A percentile compares a stretch with the other conserved stretches of the same genome.
These are phyloP conservation scores for Trichacis sp. DNA, from an alignment of 2,888 invertebrate genomes.

Conservation along the genomic window DNA sequence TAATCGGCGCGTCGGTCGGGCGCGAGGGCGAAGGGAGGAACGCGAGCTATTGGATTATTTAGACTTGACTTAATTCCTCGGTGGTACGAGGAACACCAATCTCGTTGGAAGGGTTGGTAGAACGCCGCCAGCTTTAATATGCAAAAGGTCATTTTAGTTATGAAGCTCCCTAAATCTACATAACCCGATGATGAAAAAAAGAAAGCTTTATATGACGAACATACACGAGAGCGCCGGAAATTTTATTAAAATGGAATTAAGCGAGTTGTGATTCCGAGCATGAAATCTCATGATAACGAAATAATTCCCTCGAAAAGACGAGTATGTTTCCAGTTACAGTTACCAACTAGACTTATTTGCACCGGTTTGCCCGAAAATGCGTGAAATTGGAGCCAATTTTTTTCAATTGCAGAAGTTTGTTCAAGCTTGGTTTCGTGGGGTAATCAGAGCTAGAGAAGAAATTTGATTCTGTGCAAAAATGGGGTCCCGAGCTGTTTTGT, in stretches of 20 bases:
- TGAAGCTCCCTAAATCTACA: constrained; percentile 39
- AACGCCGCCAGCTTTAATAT: constrained; percentile 39
- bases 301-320: constrained; percentile 32
- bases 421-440: too few species aligned
- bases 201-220: background rate
- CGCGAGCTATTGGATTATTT: constrained; percentile 42
- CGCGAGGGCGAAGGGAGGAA: constrained; percentile 7
- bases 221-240: constrained; percentile 31
- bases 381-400: too few species aligned
- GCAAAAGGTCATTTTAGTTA: constrained; percentile 43
- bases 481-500: too few species aligned
- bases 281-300: constrained; percentile 41
- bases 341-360: constrained; percentile 18
- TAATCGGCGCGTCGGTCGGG: constrained; percentile 40
- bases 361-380: constrained; percentile 14
- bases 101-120: constrained; percentile 28
- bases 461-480: too few species aligned
- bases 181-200: constrained; percentile 38
- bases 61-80: constrained; percentile 33
- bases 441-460: too few species aligned
- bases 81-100: constrained; percentile 13
- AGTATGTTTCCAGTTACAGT: constrained; percentile 23
- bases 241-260: constrained; percentile 42
- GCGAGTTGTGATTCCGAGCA: constrained; percentile 39
- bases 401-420: too few species aligned